Evolutionary conservation across 1,140 invertebrate species (phyloP).

Genomic region (Himalopsyche phryganea): DNA sequence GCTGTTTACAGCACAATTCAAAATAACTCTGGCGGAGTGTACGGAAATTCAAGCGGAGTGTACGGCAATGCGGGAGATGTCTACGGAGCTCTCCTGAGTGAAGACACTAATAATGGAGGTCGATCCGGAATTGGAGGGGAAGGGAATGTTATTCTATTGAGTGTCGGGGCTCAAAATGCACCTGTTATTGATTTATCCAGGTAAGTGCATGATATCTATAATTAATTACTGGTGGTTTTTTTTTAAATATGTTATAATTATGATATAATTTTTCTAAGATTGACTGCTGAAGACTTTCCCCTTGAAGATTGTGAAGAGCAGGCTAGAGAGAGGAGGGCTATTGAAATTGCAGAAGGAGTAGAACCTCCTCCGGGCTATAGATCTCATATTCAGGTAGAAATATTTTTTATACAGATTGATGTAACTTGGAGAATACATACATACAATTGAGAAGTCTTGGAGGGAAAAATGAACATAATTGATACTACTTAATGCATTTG

Average conservation of each 20-base stretch:
- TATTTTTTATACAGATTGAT: too few relatives aligned
- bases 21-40: not conserved
- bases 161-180: slow-evolving; percentile 12
- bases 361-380: slow-evolving; percentile 48
- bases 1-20: not conserved
- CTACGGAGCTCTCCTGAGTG: slow-evolving; percentile 2
- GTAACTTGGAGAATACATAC: too few relatives aligned
- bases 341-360: slow-evolving; percentile 61
- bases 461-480: too few relatives aligned
- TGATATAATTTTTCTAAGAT: slow-evolving; percentile 14
- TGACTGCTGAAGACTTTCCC: slow-evolving; percentile 6
- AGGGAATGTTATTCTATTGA: slow-evolving; percentile 19
- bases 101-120: not conserved
- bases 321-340: slow-evolving; percentile 52
- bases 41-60: slow-evolving; percentile 1
- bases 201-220: not conserved
- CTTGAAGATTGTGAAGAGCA: slow-evolving; percentile 52
- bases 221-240: not conserved
- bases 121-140: slow-evolving; percentile 2
- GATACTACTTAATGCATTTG: too few relatives aligned
- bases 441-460: too few relatives aligned
- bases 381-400: slow-evolving; percentile 32
- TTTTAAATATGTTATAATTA: not conserved
- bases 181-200: slow-evolving; percentile 18
- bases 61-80: slow-evolving; percentile 4